Conservation (phyloP, 2,888 invertebrate species). For the Antitype chi region DNA sequence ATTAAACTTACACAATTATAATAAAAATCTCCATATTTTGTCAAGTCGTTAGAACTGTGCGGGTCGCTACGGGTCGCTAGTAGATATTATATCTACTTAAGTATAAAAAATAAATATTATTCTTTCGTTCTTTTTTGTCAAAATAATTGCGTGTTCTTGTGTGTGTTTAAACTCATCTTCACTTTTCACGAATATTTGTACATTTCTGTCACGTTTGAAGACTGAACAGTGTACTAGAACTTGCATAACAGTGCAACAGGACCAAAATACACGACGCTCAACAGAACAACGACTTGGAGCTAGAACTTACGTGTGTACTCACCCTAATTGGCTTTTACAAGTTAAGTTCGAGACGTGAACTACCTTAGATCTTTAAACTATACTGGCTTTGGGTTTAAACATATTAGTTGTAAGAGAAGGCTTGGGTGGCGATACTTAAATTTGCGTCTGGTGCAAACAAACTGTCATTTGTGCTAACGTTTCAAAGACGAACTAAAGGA, state of each 20-base stretch:
- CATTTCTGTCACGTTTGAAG: not conserved
- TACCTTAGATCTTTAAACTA: not conserved
- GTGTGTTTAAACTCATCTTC: not conserved
- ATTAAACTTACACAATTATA: too few relatives aligned
- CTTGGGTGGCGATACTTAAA: not conserved
- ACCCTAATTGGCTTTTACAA: not conserved
- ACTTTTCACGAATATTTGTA: not conserved
- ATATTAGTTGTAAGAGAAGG: not conserved
- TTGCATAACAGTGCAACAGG: not conserved
- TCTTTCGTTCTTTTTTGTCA: not conserved
- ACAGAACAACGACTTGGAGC: not conserved
- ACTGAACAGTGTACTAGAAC: not conserved
- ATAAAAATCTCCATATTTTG: too few relatives aligned
- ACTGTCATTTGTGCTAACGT: too few relatives aligned
- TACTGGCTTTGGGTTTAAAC: not conserved
- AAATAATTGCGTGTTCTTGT: not conserved
- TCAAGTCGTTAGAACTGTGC: too few relatives aligned
- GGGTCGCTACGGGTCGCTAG: too few relatives aligned
- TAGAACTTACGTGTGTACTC: not conserved
- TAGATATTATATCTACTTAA: too few relatives aligned
- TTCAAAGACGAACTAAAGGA: not conserved
- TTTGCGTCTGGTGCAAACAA: not conserved
- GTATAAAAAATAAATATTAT: not conserved
- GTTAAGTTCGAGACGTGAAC: not conserved
- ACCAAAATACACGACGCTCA: not conserved